A percentile compares a stretch with the other conserved stretches of the same genome.
phyloP scores from a whole-genome alignment of 1,140 invertebrate genomes.

The Aporrectodea caliginosa region DNA sequence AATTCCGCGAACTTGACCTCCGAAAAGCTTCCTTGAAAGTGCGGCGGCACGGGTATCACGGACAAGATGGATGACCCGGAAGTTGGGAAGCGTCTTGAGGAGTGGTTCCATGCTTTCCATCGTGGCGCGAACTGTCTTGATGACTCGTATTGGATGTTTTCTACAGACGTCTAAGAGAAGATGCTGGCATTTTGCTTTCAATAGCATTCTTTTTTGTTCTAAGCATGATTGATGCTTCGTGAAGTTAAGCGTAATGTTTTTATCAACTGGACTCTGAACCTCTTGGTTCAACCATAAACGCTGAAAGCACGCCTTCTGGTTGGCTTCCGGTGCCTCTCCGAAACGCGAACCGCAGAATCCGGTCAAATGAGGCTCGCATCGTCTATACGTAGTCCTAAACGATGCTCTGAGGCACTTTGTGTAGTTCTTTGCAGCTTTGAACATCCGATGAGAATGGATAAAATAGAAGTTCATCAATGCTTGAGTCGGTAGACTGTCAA shows the following conservation, averaged over 20 bases:
- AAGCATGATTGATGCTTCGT: background rate
- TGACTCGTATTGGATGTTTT: background rate
- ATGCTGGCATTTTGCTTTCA: background rate
- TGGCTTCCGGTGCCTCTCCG: background rate
- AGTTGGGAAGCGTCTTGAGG: background rate
- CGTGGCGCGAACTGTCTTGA: background rate
- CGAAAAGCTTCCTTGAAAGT: background rate
- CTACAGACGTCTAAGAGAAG: background rate
- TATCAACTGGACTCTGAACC: background rate
- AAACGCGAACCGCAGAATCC: constrained; percentile 2
- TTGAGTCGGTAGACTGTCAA: background rate
- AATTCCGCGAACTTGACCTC: background rate
- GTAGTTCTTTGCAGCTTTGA: background rate
- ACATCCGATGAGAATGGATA: background rate
- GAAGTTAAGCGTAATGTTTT: background rate
- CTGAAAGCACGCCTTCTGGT: background rate
- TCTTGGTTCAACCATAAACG: background rate
- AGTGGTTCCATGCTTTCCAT: constrained; percentile 4
- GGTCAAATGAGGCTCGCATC: background rate
- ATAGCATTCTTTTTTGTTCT: background rate
- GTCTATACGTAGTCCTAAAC: background rate
- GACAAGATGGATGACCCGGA: background rate
- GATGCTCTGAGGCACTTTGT: background rate
- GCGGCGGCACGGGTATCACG: constrained; percentile 2
- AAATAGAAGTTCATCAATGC: background rate